A percentile compares a stretch with the other conserved stretches of the same genome.
Evolutionary conservation across 2,113 vertebrate genomes (phyloP).

Genomic region (Dermatemys mawii): DNA sequence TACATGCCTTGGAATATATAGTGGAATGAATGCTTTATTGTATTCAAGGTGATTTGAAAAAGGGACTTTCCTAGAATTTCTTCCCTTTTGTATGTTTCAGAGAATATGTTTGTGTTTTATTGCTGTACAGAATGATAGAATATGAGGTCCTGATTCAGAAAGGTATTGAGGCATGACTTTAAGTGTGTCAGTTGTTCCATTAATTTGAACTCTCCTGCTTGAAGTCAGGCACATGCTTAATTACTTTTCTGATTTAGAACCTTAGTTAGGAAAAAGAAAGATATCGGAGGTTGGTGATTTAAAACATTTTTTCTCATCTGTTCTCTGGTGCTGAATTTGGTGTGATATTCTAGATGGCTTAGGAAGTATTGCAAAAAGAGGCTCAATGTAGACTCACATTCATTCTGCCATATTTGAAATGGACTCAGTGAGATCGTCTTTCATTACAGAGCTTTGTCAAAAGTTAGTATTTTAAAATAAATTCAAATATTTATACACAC

Average conservation of each 20-base stretch:
- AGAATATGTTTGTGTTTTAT: background rate
- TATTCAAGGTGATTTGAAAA: background rate
- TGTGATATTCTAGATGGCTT: background rate
- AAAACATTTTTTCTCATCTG: background rate
- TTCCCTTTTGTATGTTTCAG: background rate
- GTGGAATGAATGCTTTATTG: background rate
- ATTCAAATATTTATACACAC: background rate
- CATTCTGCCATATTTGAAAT: background rate
- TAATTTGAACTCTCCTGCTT: background rate
- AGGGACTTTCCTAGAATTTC: background rate
- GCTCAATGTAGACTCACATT: background rate
- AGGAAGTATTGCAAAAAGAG: background rate
- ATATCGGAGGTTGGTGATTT: conserved; percentile 3
- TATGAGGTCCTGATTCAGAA: background rate
- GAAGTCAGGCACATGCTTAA: background rate
- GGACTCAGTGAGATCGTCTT: background rate
- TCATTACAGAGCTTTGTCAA: background rate
- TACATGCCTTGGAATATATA: background rate
- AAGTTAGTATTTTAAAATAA: too few species aligned
- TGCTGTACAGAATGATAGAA: background rate
- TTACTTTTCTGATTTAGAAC: background rate
- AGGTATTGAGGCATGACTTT: background rate
- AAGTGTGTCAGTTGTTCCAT: background rate
- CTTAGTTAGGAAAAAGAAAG: conserved; percentile 8
- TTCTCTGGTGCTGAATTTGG: background rate